Evolutionary conservation across 2,888 invertebrate species (phyloP).

Genomic region (Drosophila prolongata): DNA sequence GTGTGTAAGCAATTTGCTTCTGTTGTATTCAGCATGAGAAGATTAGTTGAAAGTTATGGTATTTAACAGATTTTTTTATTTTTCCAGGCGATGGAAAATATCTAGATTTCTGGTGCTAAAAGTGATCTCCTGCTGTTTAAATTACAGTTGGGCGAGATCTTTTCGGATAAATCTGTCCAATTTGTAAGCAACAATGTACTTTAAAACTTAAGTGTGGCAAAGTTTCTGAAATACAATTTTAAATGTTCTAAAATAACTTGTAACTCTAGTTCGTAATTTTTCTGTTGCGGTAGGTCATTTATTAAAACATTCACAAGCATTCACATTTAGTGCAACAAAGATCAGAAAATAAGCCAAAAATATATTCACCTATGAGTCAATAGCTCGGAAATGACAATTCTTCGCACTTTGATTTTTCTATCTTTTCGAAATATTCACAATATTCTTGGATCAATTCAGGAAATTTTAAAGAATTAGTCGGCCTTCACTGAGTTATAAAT

Average conservation of each 20-base stretch:
- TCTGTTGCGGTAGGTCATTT: too few relatives aligned
- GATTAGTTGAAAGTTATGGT: constrained; percentile 4
- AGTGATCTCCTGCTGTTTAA: not conserved
- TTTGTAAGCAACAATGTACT: too few relatives aligned
- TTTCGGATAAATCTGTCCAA: too few relatives aligned
- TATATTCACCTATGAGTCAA: constrained; percentile 57
- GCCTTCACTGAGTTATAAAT: constrained; percentile 11
- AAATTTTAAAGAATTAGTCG: constrained; percentile 26
- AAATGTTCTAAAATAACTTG: too few relatives aligned
- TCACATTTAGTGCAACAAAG: too few relatives aligned
- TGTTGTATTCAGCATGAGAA: not conserved
- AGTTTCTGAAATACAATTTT: too few relatives aligned
- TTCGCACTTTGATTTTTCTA: constrained; percentile 21
- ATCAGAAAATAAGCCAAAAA: constrained; percentile 8
- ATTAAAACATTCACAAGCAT: too few relatives aligned
- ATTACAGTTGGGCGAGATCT: not conserved
- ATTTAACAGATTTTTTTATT: not conserved
- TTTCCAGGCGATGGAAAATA: constrained; percentile 6
- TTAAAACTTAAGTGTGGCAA: too few relatives aligned
- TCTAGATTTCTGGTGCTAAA: not conserved
- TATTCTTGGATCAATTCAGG: not conserved
- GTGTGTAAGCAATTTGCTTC: constrained; percentile 31
- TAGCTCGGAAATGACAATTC: constrained; percentile 31
- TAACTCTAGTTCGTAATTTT: too few relatives aligned
- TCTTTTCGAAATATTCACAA: constrained; percentile 5